A percentile compares a stretch with the other conserved stretches of the same genome.
Evolutionary conservation across 2,888 invertebrate genomes (phyloP).

Genomic region (Acutogordius australiensis): DNA sequence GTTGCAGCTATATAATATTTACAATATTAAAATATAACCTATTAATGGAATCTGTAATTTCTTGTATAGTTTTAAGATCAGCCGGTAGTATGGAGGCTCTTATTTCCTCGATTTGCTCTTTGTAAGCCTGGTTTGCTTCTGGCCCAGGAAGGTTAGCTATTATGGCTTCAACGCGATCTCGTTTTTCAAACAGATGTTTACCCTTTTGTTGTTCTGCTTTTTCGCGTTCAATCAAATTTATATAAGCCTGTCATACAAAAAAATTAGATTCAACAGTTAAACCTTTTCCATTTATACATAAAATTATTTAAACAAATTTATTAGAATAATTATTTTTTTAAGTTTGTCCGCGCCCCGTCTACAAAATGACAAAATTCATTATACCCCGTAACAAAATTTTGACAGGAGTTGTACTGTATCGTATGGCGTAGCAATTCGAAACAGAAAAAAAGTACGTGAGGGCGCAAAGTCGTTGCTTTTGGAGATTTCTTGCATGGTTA

Average conservation of each 20-base stretch:
- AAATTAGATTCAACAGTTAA: too few relatives aligned
- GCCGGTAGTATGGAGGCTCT: not conserved
- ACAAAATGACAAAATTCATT: too few relatives aligned
- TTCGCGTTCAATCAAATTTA: not conserved
- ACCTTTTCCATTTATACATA: too few relatives aligned
- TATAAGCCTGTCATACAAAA: too few relatives aligned
- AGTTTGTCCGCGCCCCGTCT: too few relatives aligned
- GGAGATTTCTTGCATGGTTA: constrained; percentile 28
- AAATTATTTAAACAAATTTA: too few relatives aligned
- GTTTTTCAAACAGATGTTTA: not conserved
- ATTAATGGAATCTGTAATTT: not conserved
- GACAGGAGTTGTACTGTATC: not conserved
- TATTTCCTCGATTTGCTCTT: not conserved
- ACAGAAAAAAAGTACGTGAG: constrained; percentile 47
- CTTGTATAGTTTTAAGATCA: not conserved
- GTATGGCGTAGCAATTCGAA: constrained; percentile 25
- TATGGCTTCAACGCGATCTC: not conserved
- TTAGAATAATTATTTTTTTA: too few relatives aligned
- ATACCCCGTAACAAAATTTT: not conserved
- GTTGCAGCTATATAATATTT: too few relatives aligned
- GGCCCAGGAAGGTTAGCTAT: not conserved
- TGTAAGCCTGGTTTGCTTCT: not conserved
- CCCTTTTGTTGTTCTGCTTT: not conserved
- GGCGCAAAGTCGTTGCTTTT: constrained; percentile 38
- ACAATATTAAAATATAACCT: not conserved